Conservation (phyloP, 1,140 invertebrate species). For the Pogonognathellus flavescens region DNA sequence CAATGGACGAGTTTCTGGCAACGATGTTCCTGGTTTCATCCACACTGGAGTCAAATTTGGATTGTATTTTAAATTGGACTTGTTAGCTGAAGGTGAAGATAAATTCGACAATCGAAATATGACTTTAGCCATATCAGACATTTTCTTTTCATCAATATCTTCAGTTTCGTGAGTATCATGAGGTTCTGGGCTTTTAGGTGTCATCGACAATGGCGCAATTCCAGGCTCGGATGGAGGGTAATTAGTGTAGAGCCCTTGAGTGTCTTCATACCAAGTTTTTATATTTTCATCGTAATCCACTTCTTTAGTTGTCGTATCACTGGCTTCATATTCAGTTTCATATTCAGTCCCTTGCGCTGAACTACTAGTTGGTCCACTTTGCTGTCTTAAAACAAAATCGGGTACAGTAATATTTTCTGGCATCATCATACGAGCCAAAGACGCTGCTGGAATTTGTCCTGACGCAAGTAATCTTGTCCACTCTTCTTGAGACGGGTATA, state of each 20-base stretch:
- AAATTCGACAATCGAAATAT: slow-evolving; percentile 56
- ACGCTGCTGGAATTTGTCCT: neutral
- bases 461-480: neutral
- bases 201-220: neutral
- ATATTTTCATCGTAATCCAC: neutral
- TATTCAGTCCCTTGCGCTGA: neutral
- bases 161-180: neutral
- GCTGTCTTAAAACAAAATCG: neutral
- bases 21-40: neutral
- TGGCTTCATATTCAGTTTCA: neutral
- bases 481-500: slow-evolving; percentile 4
- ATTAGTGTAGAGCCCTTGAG: neutral
- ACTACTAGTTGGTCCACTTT: neutral
- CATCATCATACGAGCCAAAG: neutral
- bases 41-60: neutral
- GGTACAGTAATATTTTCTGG: neutral
- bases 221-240: neutral
- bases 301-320: neutral
- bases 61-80: neutral
- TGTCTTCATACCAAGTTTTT: neutral
- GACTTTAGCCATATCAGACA: slow-evolving; percentile 58
- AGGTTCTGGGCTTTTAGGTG: slow-evolving; percentile 12
- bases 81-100: neutral
- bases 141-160: slow-evolving; percentile 16
- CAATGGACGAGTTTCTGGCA: slow-evolving; percentile 8